Evolutionary conservation across 2,888 invertebrate genomes (phyloP).

Genomic region (Drosophila merina): DNA sequence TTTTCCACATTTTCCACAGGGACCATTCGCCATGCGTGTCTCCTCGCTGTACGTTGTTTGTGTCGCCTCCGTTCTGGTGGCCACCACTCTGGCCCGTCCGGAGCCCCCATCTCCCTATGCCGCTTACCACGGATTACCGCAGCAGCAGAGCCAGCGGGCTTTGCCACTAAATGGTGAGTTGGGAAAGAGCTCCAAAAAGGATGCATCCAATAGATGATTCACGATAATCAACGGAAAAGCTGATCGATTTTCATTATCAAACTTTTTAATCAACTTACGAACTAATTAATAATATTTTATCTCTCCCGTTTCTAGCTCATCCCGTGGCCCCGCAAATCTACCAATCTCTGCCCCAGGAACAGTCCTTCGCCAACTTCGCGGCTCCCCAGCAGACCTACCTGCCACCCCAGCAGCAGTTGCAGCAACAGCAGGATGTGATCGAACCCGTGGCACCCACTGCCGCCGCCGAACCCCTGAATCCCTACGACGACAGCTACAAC

Average conservation of each 20-base stretch:
- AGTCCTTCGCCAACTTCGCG: constrained; percentile 67
- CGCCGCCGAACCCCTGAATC: constrained; percentile 47
- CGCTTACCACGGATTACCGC: constrained; percentile 80
- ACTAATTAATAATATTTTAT: neutral
- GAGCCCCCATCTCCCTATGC: constrained; percentile 80
- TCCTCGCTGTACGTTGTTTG: constrained; percentile 77
- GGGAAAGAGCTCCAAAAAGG: neutral
- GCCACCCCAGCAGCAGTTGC: constrained; percentile 44
- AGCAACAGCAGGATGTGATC: constrained; percentile 41
- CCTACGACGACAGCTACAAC: constrained; percentile 78
- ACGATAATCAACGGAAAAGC: neutral
- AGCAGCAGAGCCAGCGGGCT: constrained; percentile 83
- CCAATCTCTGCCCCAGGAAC: constrained; percentile 76
- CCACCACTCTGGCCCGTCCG: constrained; percentile 78
- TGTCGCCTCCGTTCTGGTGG: constrained; percentile 73
- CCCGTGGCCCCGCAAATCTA: constrained; percentile 68
- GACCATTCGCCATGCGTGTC: constrained; percentile 75
- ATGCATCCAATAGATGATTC: neutral
- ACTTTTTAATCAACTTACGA: neutral
- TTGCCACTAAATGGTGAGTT: constrained; percentile 84
- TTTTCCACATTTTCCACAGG: constrained; percentile 31
- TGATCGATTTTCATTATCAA: neutral
- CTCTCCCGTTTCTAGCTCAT: constrained; percentile 43
- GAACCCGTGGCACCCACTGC: constrained; percentile 49
- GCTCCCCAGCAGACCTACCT: constrained; percentile 54